Percentiles rank a stretch among this genome's conserved stretches.
Evolutionary conservation across 2,797 vertebrate genomes (phyloP).

Genomic region (Melanotaenia boesemani): DNA sequence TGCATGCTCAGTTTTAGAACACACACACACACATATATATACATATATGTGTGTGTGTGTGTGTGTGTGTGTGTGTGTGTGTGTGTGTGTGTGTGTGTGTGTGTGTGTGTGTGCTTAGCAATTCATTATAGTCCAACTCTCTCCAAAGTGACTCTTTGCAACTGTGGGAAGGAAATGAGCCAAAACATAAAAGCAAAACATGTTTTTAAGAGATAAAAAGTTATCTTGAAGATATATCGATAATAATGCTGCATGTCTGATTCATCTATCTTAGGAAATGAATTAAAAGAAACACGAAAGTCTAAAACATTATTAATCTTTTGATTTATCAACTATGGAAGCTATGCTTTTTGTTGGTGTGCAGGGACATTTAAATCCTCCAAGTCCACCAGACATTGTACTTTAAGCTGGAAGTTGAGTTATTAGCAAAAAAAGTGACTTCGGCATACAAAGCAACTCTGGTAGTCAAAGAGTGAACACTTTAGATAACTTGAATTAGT

Average conservation of each 20-base stretch:
- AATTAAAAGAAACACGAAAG: not conserved
- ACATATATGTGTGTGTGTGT: too few species aligned
- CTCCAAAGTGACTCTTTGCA: constrained; percentile 12
- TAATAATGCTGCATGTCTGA: not conserved
- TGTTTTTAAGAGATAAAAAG: not conserved
- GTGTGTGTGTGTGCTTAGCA: too few species aligned
- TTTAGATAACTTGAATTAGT: not conserved
- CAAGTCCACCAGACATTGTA: not conserved
- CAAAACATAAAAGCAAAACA: not conserved
- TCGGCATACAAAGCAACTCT: constrained; percentile 5
- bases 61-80: too few species aligned
- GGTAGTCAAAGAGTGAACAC: constrained; percentile 22
- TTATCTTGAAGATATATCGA: not conserved
- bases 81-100: too few species aligned
- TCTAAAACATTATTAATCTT: not conserved
- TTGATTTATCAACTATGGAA: not conserved
- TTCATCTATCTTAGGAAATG: not conserved
- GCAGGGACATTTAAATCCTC: not conserved
- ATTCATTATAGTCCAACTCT: not conserved
- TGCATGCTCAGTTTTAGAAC: too few species aligned
- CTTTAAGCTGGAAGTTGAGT: not conserved
- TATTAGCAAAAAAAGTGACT: constrained; percentile 13
- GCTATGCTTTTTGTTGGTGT: not conserved
- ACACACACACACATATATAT: too few species aligned
- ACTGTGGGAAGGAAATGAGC: constrained; percentile 3